Evolutionary conservation across 2,797 vertebrate species (phyloP).

Genomic region (Apodemus agrarius): DNA sequence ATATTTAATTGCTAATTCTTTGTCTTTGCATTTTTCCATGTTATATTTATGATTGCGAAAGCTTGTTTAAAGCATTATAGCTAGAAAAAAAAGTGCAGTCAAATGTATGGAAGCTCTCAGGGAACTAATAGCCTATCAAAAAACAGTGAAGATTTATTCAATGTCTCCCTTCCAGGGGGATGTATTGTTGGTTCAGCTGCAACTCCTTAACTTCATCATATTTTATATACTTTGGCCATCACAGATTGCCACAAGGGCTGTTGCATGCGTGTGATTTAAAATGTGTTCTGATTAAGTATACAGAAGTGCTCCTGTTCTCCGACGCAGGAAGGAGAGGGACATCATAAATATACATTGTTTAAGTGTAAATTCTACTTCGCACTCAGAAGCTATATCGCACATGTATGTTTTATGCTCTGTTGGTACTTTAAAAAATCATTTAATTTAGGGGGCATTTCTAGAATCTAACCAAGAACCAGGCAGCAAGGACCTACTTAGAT

Average conservation of each 20-base stretch:
- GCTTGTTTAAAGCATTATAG: constrained; percentile 81
- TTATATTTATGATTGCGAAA: constrained; percentile 84
- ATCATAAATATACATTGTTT: constrained; percentile 80
- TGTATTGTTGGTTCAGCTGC: constrained; percentile 90
- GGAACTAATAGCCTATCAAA: constrained; percentile 86
- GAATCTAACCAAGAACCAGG: constrained; percentile 48
- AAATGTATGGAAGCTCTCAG: constrained; percentile 81
- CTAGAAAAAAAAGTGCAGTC: constrained; percentile 71
- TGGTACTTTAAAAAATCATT: constrained; percentile 75
- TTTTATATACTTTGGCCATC: constrained; percentile 88
- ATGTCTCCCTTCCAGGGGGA: constrained; percentile 86
- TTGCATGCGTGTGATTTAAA: constrained; percentile 86
- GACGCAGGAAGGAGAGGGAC: constrained; percentile 74
- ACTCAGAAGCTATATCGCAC: constrained; percentile 70
- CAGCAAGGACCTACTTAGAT: constrained; percentile 39
- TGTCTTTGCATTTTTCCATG: constrained; percentile 76
- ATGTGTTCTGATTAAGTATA: constrained; percentile 86
- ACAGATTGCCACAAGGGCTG: constrained; percentile 82
- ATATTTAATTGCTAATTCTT: constrained; percentile 77
- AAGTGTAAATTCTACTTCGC: constrained; percentile 79
- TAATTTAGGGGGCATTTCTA: constrained; percentile 66
- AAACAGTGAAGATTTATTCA: constrained; percentile 84
- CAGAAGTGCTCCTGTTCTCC: constrained; percentile 80
- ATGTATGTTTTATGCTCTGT: constrained; percentile 80
- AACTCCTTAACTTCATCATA: constrained; percentile 87